phyloP scores from a whole-genome alignment of 2,797 vertebrate species.

The Decapterus maruadsi region DNA sequence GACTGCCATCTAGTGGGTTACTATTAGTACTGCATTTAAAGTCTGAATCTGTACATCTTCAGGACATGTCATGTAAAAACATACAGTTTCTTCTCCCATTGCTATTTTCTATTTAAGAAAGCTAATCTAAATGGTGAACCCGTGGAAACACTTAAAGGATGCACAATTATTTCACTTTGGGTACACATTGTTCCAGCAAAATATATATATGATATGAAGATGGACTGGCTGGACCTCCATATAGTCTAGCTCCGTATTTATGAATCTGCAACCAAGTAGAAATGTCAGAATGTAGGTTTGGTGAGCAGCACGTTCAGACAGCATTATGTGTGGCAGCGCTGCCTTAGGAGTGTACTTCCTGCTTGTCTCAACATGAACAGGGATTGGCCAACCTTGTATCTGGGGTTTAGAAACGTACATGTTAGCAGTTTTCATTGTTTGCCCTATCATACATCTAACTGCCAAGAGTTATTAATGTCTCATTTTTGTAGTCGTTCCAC shows the following conservation, averaged over 20 bases:
- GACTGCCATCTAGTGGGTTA: conserved; percentile 66
- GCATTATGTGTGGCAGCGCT: conserved; percentile 7
- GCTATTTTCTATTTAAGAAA: background rate
- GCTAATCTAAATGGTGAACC: background rate
- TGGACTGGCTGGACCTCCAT: background rate
- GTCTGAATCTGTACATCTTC: background rate
- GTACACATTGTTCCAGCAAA: background rate
- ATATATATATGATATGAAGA: background rate
- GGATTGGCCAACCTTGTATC: conserved; percentile 36
- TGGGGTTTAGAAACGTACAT: conserved; percentile 10
- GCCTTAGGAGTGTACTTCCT: background rate
- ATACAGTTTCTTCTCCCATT: background rate
- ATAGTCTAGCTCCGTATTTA: background rate
- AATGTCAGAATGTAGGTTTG: background rate
- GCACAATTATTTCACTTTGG: background rate
- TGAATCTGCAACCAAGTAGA: background rate
- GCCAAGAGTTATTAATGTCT: background rate
- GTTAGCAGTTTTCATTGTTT: conserved; percentile 21
- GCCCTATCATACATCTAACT: conserved; percentile 12
- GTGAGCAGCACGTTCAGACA: conserved; percentile 17
- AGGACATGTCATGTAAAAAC: background rate
- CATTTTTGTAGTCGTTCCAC: background rate
- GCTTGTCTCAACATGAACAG: conserved; percentile 56
- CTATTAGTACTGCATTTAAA: background rate
- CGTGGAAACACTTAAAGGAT: background rate